Conservation (phyloP, 2,113 vertebrate species). For the Channa argus region DNA sequence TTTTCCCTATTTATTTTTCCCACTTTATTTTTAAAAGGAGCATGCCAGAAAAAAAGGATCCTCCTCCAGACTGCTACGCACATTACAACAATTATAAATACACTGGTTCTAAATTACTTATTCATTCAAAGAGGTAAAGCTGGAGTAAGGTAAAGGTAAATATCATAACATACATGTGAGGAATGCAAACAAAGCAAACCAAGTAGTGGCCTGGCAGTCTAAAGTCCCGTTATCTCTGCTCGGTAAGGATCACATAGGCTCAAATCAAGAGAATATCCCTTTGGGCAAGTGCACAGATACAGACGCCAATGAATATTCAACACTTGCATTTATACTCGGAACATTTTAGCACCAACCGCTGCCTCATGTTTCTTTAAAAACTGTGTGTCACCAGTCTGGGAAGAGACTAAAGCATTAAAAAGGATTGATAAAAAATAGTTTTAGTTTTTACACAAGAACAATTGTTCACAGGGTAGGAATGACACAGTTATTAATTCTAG, state of each 20-base stretch:
- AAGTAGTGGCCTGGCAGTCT: conserved; percentile 48
- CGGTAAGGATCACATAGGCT: conserved; percentile 36
- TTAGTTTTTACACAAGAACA: conserved; percentile 23
- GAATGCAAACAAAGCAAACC: conserved; percentile 39
- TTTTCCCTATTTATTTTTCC: not conserved
- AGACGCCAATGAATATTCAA: conserved; percentile 6
- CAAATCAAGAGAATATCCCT: conserved; percentile 43
- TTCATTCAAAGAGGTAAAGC: not conserved
- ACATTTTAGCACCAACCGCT: conserved; percentile 23
- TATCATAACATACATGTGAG: conserved; percentile 23
- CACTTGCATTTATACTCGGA: conserved; percentile 8
- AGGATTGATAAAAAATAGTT: conserved; percentile 26
- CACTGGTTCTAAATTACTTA: no score
- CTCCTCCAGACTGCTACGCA: not conserved
- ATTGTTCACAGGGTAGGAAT: conserved; percentile 38
- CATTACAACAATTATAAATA: not conserved
- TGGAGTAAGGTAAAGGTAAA: conserved; percentile 2
- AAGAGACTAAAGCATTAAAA: conserved; percentile 11
- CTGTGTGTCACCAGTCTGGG: conserved; percentile 4
- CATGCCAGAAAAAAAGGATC: not conserved
- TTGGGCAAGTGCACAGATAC: conserved; percentile 61
- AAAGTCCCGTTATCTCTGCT: conserved; percentile 50
- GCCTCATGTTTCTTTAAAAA: conserved; percentile 15
- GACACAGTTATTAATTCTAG: conserved; percentile 31
- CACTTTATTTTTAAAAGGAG: conserved; percentile 21